Base-by-base conservation (phyloP, 2,888 invertebrate genomes). In the Ichneumon xanthorius region DNA sequence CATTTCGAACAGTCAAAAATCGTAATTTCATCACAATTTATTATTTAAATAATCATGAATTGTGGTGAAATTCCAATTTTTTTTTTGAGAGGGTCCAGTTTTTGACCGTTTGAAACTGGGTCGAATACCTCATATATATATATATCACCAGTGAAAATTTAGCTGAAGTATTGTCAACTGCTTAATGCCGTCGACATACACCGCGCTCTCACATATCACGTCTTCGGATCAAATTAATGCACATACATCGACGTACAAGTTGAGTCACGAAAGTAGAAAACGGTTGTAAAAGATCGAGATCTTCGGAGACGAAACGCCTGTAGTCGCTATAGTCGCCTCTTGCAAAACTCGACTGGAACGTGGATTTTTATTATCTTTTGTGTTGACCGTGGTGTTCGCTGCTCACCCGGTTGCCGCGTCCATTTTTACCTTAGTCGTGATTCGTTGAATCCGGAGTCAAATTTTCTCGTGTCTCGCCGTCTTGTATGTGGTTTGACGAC, bases 181-280 rank as follows among this genome's bases (percentile, higher is more conserved):
- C 14, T 45, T 53, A 53, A 55, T 55, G n/a, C 14, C 14, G 3
- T 14, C 19, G 22, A 22, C 4, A 26, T 19, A 58, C 9, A 58
- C 4, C 30, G 5, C 22, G 19, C 22, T 11, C 30, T 65, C 61
- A 30, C 53, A 11, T 63, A 70, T 85, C 73, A 16, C 19, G 53
- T 37, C 48, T 63, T 55, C 19, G 63, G 75, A 75, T 78, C 48
- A 76, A 65, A 82, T 71, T 26, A 75, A 79, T 82, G 63, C 75
- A 16, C 6, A 26, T 53, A 16, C 65, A 75, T 33, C n/a, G 50
- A 2, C 26, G 40, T 55, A n/a, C 55, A 55, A 45, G 73, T 70
- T 75, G 50, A 30, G 22, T 33, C 45, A 33, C 37, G n/a, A 73
- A 68, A 5, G 45, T 7, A 16, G 55, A 19, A 58, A n/a, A 53